Evolutionary conservation across 1,140 invertebrate genomes (phyloP).

Genomic region (Bathynomus jamesi): DNA sequence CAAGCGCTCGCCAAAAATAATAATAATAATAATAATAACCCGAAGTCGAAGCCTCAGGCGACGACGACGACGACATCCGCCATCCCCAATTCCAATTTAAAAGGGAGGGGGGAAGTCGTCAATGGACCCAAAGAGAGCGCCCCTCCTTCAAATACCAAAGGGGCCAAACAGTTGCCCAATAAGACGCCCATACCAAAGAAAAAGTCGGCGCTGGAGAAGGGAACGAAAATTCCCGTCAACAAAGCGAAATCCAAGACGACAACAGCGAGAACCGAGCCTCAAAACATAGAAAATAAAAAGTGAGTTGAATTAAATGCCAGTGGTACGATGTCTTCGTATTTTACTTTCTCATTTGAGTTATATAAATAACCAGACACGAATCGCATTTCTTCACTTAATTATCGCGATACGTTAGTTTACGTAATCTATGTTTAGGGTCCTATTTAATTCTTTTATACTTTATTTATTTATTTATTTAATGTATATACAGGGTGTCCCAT

Average conservation of each 20-base stretch:
- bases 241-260: neutral
- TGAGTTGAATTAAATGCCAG: no score
- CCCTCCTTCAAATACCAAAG: neutral
- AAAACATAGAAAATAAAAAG: neutral
- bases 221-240: neutral
- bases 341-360: no score
- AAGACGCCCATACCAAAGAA: neutral
- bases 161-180: neutral
- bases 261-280: neutral
- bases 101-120: neutral
- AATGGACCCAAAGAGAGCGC: neutral
- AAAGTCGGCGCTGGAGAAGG: neutral
- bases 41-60: neutral
- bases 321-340: no score
- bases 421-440: no score
- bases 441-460: no score
- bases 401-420: no score
- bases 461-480: no score
- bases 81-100: neutral
- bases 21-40: neutral
- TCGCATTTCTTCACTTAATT: no score
- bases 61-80: neutral
- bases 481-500: no score
- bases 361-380: no score
- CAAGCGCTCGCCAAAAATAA: constrained; percentile 10